Evolutionary conservation across 2,888 invertebrate species (phyloP), one percentile per base, ranked within the genome.

Genomic region (Leptopilina drosophilae): DNA sequence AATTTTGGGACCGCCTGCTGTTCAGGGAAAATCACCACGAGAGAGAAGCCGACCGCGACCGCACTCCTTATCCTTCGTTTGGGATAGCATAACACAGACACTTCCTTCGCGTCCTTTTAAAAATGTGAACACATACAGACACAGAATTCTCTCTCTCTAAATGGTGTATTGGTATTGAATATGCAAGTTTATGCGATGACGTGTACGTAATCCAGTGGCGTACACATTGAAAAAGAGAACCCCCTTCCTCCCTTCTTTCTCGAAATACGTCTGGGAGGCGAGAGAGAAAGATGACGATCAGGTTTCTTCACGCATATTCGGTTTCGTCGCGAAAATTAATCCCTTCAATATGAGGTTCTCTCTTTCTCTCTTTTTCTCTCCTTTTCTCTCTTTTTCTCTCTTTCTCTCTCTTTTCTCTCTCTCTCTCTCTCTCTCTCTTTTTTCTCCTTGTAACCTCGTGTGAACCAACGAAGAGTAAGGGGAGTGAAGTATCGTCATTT

Each of bases 1-100:
- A 82, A 77, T 83, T 86, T 82, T 80, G 81, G 80, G 84, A 81
- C 83, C 86, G 85, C 86, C 86, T 66, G 86, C 82, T 82, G 86
- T 59, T 85, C 79, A 56, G 76, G 81, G 77, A 79, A 79, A 81
- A 79, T 76, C 64, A 67, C 53, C 78, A 42, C 66, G 42, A 73
- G 76, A 73, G 76, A 59, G 5, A 14, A 76, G 33, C 53, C 40
- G 59, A 64, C 40, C 62, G 62, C 26, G 20, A 15, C 59, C 26
- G 64, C 75, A 9, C 49, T 49, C n/a, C 8, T 40, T 11, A 40
- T 75, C 76, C 42, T 53, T 69, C 12, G 64, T 59, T 53, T 49
- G 62, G 64, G 64, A 69, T 69, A 69, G 67, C 66, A 75, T 75
- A 78, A 33, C 33, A 77, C 77, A 78, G 78, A 69, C 64, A 64